Evolutionary conservation across 2,888 invertebrate species (phyloP).

Genomic region (Dryococelus australis): DNA sequence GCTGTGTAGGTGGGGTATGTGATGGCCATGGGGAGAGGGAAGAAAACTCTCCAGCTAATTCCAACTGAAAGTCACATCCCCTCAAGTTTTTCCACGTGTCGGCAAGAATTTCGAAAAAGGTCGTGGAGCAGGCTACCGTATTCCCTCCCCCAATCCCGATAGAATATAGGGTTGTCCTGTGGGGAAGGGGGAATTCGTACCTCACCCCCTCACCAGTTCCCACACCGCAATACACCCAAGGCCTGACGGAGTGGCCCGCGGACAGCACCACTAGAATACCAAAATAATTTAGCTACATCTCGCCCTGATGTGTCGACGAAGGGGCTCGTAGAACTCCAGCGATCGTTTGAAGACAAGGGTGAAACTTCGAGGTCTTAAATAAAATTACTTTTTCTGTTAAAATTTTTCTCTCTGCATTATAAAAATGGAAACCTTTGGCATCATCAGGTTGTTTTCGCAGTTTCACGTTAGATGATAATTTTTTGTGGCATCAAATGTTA

Average conservation of each 20-base stretch:
- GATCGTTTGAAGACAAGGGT: not conserved
- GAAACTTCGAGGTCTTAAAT: not conserved
- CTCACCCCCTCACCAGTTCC: not conserved
- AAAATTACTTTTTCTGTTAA: not conserved
- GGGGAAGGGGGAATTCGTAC: not conserved
- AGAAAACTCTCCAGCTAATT: constrained; percentile 22
- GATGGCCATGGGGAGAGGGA: not conserved
- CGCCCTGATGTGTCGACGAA: not conserved
- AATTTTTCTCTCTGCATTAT: not conserved
- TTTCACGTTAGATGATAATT: too few species aligned
- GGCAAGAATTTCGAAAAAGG: constrained; percentile 22
- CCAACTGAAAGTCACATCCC: constrained; percentile 29
- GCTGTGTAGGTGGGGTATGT: not conserved
- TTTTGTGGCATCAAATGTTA: too few species aligned
- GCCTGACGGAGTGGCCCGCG: not conserved
- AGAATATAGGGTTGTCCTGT: not conserved
- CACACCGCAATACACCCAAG: not conserved
- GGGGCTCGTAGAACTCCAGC: not conserved
- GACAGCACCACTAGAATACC: not conserved
- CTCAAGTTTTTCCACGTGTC: constrained; percentile 19
- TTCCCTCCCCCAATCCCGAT: not conserved
- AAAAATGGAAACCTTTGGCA: not conserved
- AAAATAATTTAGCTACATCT: not conserved
- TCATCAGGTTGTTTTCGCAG: too few species aligned
- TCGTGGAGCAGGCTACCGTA: not conserved